phyloP scores from a whole-genome alignment of 2,797 vertebrate genomes.

The Sternarchorhynchus goeldii region DNA sequence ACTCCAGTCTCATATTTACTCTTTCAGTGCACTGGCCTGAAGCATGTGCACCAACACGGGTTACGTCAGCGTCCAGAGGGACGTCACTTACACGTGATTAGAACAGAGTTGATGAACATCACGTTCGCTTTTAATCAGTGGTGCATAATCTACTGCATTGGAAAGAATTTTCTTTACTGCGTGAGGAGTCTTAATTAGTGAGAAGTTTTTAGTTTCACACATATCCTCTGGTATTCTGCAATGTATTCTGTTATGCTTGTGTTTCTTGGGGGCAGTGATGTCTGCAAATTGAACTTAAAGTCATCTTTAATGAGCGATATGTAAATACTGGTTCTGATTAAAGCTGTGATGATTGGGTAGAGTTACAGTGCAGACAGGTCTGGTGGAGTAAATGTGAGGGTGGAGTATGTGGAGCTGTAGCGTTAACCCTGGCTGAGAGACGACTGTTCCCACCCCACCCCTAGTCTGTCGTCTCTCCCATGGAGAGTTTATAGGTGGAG shows the following conservation, averaged over 20 bases:
- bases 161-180: conserved; percentile 6
- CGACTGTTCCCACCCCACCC: not conserved
- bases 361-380: not conserved
- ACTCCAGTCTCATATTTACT: conserved; percentile 48
- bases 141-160: conserved; percentile 22
- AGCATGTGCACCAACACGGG: not conserved
- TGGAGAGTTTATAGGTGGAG: conserved; percentile 51
- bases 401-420: conserved; percentile 48
- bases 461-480: conserved; percentile 33
- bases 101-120: conserved; percentile 35
- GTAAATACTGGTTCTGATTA: conserved; percentile 35
- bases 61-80: not conserved
- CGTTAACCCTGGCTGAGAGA: conserved; percentile 41
- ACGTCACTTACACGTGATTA: conserved; percentile 14
- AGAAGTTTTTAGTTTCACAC: conserved; percentile 1
- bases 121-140: conserved; percentile 33
- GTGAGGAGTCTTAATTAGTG: not conserved
- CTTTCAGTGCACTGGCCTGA: not conserved
- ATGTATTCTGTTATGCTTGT: not conserved
- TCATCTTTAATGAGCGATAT: conserved; percentile 13
- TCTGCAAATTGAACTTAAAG: not conserved
- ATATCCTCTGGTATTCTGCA: not conserved
- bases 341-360: not conserved
- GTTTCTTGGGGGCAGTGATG: not conserved
- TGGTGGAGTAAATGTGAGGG: conserved; percentile 45